Evolutionary conservation across 2,113 vertebrate genomes (phyloP).

Genomic region (Cromileptes altivelis): DNA sequence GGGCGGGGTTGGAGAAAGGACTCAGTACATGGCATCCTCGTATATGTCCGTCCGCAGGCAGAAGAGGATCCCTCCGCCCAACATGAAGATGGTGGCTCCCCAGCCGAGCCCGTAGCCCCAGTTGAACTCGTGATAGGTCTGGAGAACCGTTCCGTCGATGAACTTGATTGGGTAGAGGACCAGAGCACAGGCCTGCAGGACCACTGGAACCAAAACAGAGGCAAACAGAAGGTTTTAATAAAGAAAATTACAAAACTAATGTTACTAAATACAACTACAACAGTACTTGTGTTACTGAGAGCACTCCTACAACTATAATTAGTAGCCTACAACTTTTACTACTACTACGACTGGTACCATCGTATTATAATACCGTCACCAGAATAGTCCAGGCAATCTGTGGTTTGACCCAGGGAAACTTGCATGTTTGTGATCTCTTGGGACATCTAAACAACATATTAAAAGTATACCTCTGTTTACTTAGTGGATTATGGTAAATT

Average conservation of each 20-base stretch:
- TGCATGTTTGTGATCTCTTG: no score
- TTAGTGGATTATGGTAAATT: no score
- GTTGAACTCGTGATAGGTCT: conserved; percentile 90
- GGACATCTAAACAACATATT: no score
- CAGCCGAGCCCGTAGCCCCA: conserved; percentile 91
- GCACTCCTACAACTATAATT: background rate
- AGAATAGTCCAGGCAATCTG: background rate
- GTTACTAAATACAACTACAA: no score
- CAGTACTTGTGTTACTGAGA: background rate
- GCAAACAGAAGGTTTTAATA: conserved; percentile 7
- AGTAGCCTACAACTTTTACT: background rate
- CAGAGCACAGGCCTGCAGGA: conserved; percentile 87
- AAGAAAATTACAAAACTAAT: background rate
- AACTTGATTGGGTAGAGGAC: conserved; percentile 90
- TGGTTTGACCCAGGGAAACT: no score
- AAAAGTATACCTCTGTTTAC: no score
- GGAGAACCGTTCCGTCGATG: conserved; percentile 85
- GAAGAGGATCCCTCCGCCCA: conserved; percentile 88
- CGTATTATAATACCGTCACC: background rate
- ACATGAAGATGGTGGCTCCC: conserved; percentile 89
- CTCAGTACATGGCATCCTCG: conserved; percentile 85
- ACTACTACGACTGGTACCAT: background rate
- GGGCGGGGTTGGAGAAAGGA: background rate
- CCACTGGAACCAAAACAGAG: conserved; percentile 79
- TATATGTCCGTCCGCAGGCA: conserved; percentile 87